These are phyloP conservation scores for Hemicentrotus pulcherrimus DNA, from an alignment of 35 echinoderm and acorn worm species.

Conservation along the genomic window DNA sequence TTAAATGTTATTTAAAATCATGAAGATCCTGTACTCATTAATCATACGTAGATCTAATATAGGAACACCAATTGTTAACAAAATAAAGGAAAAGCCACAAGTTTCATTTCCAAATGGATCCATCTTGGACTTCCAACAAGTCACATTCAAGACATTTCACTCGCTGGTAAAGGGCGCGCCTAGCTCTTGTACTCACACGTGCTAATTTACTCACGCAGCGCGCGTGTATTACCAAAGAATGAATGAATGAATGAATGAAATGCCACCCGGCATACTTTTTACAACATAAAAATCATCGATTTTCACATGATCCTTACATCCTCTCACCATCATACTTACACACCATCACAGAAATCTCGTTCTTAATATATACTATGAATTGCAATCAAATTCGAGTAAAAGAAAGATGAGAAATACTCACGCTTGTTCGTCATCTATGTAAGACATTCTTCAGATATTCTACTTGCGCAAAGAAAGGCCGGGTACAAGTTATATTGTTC, in stretches of 20 bases:
- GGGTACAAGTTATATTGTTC: not conserved
- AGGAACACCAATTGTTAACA: too few relatives aligned
- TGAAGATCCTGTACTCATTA: too few relatives aligned
- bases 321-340: not conserved
- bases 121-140: too few relatives aligned
- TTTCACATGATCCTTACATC: not conserved
- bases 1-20: too few relatives aligned
- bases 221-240: not conserved
- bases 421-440: not conserved
- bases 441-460: conserved; percentile 12
- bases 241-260: conserved; percentile 48
- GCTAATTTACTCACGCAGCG: not conserved
- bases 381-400: not conserved
- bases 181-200: not conserved
- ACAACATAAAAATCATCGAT: not conserved
- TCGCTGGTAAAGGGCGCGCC: not conserved
- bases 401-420: conserved; percentile 18
- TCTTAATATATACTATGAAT: not conserved
- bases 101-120: too few relatives aligned
- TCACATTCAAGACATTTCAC: too few relatives aligned
- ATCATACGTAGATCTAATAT: too few relatives aligned
- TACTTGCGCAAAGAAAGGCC: conserved; percentile 4
- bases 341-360: not conserved
- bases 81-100: too few relatives aligned
- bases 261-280: conserved; percentile 7